Evolutionary conservation across 2,113 vertebrate genomes (phyloP).

Genomic region (Mungos mungo): DNA sequence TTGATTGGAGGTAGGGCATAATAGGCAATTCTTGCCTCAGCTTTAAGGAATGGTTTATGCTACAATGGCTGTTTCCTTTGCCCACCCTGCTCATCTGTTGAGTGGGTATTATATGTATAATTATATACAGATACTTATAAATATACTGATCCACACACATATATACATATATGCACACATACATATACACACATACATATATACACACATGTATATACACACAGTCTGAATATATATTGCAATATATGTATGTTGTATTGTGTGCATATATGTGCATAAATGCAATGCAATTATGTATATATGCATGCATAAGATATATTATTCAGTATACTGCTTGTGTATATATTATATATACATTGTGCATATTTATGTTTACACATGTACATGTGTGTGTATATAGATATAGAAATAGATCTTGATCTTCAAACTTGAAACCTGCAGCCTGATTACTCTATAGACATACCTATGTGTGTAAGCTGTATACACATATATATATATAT

Average conservation of each 20-base stretch:
- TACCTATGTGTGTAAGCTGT: background rate
- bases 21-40: background rate
- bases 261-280: background rate
- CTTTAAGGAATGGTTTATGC: background rate
- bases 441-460: background rate
- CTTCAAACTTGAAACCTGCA: background rate
- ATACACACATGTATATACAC: rapidly evolving
- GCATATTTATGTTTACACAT: background rate
- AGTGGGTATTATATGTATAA: background rate
- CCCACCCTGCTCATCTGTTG: background rate
- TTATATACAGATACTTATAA: background rate
- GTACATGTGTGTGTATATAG: background rate
- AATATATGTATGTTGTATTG: background rate
- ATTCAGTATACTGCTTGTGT: background rate
- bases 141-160: background rate
- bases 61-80: background rate
- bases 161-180: background rate
- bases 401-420: background rate
- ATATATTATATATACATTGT: background rate
- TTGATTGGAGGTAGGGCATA: background rate
- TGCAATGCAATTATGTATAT: background rate
- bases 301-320: background rate
- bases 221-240: background rate
- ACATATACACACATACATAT: background rate
- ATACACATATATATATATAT: background rate